phyloP scores from a whole-genome alignment of 1,140 invertebrate species.

The Hylyphantes graminicola region DNA sequence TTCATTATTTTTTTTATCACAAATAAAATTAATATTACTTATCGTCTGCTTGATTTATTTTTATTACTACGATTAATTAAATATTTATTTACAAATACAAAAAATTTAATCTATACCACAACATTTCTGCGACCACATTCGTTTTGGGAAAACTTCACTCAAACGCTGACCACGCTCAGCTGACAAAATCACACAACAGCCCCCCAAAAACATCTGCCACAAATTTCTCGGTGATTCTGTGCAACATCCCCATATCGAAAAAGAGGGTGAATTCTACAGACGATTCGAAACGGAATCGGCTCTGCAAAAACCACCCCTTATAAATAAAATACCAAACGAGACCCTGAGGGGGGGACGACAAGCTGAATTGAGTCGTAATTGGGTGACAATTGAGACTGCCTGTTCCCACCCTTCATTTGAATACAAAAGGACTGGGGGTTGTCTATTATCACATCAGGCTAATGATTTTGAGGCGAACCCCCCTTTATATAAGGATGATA shows the following conservation, averaged over 20 bases:
- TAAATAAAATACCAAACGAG: slow-evolving; percentile 33
- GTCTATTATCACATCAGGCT: slow-evolving; percentile 46
- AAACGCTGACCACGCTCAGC: slow-evolving; percentile 40
- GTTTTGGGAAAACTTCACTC: too few relatives aligned
- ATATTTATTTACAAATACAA: too few relatives aligned
- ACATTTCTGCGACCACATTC: too few relatives aligned
- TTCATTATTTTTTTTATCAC: too few relatives aligned
- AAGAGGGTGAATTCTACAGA: too few relatives aligned
- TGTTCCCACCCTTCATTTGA: slow-evolving; percentile 42
- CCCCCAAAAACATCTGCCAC: slow-evolving; percentile 30
- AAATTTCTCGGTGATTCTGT: slow-evolving; percentile 23
- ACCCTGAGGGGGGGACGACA: slow-evolving; percentile 1
- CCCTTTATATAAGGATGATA: slow-evolving; percentile 20
- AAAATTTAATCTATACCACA: too few relatives aligned
- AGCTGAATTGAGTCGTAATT: slow-evolving; percentile 57
- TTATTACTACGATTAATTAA: too few relatives aligned
- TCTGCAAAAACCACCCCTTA: background rate
- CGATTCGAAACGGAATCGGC: too few relatives aligned
- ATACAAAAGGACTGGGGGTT: slow-evolving; percentile 25
- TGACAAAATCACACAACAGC: background rate
- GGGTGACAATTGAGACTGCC: slow-evolving; percentile 44
- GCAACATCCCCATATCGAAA: background rate
- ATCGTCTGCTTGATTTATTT: too few relatives aligned
- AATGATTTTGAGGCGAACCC: slow-evolving; percentile 46
- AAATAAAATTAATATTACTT: too few relatives aligned